Base-by-base conservation (phyloP, 2,113 vertebrate genomes). In the Bos taurus region DNA sequence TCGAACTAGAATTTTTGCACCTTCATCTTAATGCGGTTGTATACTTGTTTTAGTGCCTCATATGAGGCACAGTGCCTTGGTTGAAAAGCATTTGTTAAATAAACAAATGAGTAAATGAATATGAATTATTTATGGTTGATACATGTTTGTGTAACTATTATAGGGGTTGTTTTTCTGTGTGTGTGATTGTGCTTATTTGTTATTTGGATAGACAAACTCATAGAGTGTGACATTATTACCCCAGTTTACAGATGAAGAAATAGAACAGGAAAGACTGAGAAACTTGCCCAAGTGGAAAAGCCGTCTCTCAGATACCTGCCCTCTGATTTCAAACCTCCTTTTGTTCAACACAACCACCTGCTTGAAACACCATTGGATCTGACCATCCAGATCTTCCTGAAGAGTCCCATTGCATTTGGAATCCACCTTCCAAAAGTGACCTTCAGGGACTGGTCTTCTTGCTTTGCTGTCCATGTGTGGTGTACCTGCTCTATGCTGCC, bases 111-210 rank as follows among this genome's bases (percentile, higher is more conserved):
- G 4, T 67, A 12, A 71, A 40, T 67, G 36, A 91, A 48, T 95
- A 67, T 50, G 21, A 91, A 86, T 57, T 88, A 81, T 33, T 94
- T 54, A 81, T 48, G 12, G 10, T 36, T 88, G 30, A 48, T 40
- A 6, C 2, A 12, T 80, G 84, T 81, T 77, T 95, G 28, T 50
- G 52, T 14, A 40, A 87, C 52, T 43, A 46, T 88, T 64, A 48
- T 23, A 40, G 4, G 23, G 25, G n/a, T 67, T 95, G 84, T 95
- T 98, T 97, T 96, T 90, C 90, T 96, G 16, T 91, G 50, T 15
- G 10, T 60, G 11, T 86, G 36, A 33, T 80, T 89, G 16, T 62
- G 21, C 80, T 92, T 97, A 17, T 78, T 97, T 95, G 93, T 93
- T 90, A 94, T 84, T 88, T 90, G 15, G 28, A 62, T 54, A 50